phyloP scores from a whole-genome alignment of 2,888 invertebrate species.

The Coenonympha arcania region DNA sequence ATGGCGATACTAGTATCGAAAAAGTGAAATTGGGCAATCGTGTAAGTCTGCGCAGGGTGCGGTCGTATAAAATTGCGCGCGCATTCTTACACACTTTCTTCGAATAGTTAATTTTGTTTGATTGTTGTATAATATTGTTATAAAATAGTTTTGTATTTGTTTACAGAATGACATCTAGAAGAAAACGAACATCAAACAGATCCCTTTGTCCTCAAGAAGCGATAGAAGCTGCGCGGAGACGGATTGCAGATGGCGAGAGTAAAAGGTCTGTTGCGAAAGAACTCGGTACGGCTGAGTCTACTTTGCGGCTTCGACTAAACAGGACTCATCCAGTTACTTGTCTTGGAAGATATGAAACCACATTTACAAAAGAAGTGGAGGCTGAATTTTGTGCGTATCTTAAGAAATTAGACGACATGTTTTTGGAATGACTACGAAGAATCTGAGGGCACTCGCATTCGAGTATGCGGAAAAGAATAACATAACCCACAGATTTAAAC shows the following conservation, averaged over 20 bases:
- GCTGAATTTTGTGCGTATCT: background rate
- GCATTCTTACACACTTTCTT: background rate
- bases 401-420: background rate
- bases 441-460: background rate
- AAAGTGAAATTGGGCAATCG: background rate
- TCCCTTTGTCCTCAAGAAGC: no score
- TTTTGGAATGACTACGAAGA: constrained; percentile 1
- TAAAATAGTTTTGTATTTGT: no score
- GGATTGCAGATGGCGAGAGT: no score
- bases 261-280: background rate
- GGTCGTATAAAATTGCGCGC: background rate
- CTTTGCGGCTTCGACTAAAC: background rate
- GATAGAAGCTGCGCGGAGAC: no score
- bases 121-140: no score
- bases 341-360: background rate
- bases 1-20: background rate
- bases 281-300: background rate
- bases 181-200: no score
- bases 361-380: background rate
- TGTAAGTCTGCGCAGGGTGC: background rate
- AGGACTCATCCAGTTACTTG: background rate
- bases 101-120: background rate
- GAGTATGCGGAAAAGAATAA: constrained; percentile 1
- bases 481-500: background rate
- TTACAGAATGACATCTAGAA: no score